Conservation (phyloP, 2,797 vertebrate species). For the Girardinus metallicus region DNA sequence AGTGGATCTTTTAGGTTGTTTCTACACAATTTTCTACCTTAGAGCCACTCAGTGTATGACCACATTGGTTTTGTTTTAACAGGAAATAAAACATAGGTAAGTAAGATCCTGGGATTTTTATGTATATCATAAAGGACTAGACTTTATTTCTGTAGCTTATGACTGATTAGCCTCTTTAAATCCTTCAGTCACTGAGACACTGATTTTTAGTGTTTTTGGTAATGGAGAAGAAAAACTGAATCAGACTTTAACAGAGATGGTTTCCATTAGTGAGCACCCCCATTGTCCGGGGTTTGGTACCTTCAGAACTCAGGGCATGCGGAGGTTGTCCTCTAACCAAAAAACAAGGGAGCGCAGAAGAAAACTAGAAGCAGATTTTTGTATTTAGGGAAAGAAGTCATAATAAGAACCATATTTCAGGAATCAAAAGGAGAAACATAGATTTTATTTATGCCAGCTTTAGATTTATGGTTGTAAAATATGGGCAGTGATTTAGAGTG, state of each 20-base stretch:
- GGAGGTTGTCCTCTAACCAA: conserved; percentile 46
- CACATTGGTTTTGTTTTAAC: too few relatives aligned
- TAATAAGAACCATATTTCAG: conserved; percentile 36
- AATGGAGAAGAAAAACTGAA: conserved; percentile 60
- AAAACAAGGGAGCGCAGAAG: conserved; percentile 46
- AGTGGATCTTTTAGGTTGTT: too few relatives aligned
- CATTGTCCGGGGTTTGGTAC: conserved; percentile 11
- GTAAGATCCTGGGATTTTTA: too few relatives aligned
- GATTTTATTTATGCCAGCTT: conserved; percentile 37
- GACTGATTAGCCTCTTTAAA: conserved; percentile 33
- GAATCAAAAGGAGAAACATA: conserved; percentile 37
- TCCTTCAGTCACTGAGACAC: conserved; percentile 41
- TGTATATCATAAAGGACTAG: not conserved
- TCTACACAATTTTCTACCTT: too few relatives aligned
- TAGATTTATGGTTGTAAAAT: conserved; percentile 30
- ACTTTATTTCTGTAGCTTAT: conserved; percentile 23
- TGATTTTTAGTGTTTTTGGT: conserved; percentile 40
- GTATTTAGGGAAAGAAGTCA: conserved; percentile 49
- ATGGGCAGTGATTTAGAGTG: conserved; percentile 17
- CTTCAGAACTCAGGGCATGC: conserved; percentile 20
- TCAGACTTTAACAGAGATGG: conserved; percentile 35
- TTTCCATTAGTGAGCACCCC: conserved; percentile 45
- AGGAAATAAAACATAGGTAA: too few relatives aligned
- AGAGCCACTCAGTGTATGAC: too few relatives aligned
- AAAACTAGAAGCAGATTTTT: conserved; percentile 64